Base-by-base conservation (phyloP, 2,797 vertebrate species). In the Falco naumanni region DNA sequence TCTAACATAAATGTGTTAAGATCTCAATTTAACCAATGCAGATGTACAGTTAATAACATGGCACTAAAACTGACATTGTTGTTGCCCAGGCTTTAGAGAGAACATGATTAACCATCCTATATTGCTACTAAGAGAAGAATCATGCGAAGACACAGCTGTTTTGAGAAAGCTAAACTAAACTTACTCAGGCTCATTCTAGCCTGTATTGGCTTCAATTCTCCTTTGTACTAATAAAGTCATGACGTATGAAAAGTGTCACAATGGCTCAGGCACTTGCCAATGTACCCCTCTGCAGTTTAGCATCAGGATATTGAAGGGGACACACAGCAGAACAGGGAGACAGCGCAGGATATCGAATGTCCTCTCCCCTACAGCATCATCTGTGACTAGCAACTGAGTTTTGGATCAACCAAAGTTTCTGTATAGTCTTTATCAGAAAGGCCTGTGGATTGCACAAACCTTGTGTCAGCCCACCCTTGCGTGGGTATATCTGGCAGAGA, bases 31-130 rank as follows among this genome's bases (percentile, higher is more conserved):
- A 78, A 84, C 13, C 65, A 87, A 16, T 22, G 19, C 48, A 84
- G 43, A 81, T 24, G 28, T 29, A 66, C 65, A 66, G 39, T 20
- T 70, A 68, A 1, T 76, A 11, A 53, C 31, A 64, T 0, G 0
- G 59, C 48, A 87, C n/a, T 71, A 66, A 72, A 3, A 25, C 19
- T 53, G 63, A 56, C 9, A 4, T 3, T n/a, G 34, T 5, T 90
- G 76, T 74, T 45, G 11, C 33, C 56, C 33, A 57, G 43, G 63
- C 29, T 69, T 54, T 7, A 41, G 7, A 41, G 9, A 84, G 66
- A 87, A 66, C 18, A 37, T 0, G 16, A 51, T 8, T 63, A 61
- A 61, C 29, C 50, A 78, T 26, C 28, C 25, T 25, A 16, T 8
- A 29, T 7, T 31, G 11, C 48, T 56, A 59, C 29, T 28, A 65